phyloP scores from a whole-genome alignment of 2,888 invertebrate species.

The Aspidapion aeneum region DNA sequence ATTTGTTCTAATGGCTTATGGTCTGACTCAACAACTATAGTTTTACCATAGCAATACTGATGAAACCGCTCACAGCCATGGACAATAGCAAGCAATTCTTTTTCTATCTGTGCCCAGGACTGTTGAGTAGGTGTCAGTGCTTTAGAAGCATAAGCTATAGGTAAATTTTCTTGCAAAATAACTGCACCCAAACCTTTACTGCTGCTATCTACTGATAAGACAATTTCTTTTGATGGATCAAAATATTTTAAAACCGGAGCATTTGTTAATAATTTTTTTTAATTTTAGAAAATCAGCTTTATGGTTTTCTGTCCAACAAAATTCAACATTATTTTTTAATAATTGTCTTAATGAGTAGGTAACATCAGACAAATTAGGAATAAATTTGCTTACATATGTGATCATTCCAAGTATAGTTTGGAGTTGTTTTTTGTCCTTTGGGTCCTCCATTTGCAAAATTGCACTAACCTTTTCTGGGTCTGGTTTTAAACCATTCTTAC shows the following conservation, averaged over 20 bases:
- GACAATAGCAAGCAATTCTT: conserved; percentile 29
- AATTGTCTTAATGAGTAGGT: conserved; percentile 19
- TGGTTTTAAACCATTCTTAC: conserved; percentile 23
- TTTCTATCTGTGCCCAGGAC: conserved; percentile 32
- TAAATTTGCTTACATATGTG: conserved; percentile 29
- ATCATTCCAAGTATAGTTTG: conserved; percentile 34
- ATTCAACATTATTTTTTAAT: conserved; percentile 15
- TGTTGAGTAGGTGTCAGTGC: conserved; percentile 26
- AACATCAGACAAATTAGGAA: conserved; percentile 23
- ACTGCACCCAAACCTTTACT: conserved; percentile 24
- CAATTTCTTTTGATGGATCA: conserved; percentile 3
- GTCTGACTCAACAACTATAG: conserved; percentile 22
- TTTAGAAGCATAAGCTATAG: conserved; percentile 33
- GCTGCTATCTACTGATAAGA: conserved; percentile 26
- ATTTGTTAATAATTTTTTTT: not conserved
- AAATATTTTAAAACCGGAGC: conserved; percentile 14
- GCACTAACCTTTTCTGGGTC: conserved; percentile 28
- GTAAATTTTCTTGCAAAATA: conserved; percentile 30
- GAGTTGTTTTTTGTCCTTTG: conserved; percentile 28
- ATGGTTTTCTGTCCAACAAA: conserved; percentile 8
- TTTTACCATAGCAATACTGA: conserved; percentile 24
- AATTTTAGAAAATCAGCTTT: conserved; percentile 7
- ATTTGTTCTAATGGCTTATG: not conserved
- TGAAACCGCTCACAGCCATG: conserved; percentile 7
- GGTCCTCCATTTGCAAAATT: conserved; percentile 23